Percentiles rank a stretch among this genome's conserved stretches.
Evolutionary conservation across 2,888 invertebrate genomes (phyloP).

Genomic region (Venustoraphidia nigricollis): DNA sequence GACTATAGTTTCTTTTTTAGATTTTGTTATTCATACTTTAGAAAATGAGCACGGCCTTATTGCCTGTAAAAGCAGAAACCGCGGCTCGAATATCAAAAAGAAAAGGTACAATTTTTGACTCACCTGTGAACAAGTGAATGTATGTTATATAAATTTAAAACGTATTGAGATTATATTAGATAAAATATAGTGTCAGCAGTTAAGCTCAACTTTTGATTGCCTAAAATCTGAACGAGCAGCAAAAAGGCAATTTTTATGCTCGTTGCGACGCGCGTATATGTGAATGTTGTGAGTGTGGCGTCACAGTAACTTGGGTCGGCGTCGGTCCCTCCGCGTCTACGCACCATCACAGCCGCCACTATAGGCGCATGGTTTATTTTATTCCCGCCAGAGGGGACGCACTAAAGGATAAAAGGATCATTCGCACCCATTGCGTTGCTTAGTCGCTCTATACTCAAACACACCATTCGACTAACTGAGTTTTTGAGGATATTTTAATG

Average conservation of each 20-base stretch:
- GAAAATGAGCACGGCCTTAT: too few species aligned
- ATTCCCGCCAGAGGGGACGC: conserved; percentile 16
- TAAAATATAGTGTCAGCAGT: conserved; percentile 7
- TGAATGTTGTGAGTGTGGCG: too few species aligned
- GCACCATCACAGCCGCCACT: conserved; percentile 3
- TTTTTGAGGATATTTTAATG: too few species aligned
- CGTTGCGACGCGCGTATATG: conserved; percentile 9
- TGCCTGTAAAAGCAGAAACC: too few species aligned
- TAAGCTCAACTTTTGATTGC: conserved; percentile 7
- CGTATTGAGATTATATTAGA: conserved; percentile 6
- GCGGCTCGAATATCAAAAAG: too few species aligned
- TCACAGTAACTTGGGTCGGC: not conserved
- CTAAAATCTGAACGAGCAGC: conserved; percentile 9
- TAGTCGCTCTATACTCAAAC: too few species aligned
- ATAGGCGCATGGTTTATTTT: conserved; percentile 17
- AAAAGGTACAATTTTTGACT: too few species aligned
- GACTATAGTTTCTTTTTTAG: too few species aligned
- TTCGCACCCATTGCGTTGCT: conserved; percentile 2
- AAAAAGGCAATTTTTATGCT: conserved; percentile 26
- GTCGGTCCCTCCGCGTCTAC: not conserved
- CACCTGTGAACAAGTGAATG: too few species aligned
- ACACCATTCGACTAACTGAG: too few species aligned
- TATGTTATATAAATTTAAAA: conserved; percentile 5
- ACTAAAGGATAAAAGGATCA: conserved; percentile 16
- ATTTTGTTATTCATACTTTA: too few species aligned